phyloP scores from a whole-genome alignment of 2,797 vertebrate genomes.

The Pangasius krempfi region DNA sequence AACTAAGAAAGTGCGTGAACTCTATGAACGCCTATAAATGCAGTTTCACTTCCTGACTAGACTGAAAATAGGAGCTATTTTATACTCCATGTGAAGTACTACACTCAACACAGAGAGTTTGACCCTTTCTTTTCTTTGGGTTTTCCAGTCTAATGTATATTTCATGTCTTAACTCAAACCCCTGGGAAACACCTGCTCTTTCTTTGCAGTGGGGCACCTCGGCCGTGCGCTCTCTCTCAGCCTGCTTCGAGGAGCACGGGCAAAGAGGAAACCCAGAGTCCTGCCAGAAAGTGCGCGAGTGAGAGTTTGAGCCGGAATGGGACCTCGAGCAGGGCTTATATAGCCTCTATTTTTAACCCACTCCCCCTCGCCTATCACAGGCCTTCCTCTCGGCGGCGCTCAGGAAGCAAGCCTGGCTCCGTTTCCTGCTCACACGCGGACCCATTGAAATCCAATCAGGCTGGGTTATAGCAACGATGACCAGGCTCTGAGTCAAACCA shows the following conservation, averaged over 20 bases:
- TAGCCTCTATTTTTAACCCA: constrained; percentile 94
- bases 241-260: constrained; percentile 43
- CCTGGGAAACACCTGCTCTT: constrained; percentile 74
- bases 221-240: constrained; percentile 8
- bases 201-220: constrained; percentile 62
- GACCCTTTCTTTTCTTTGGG: constrained; percentile 7
- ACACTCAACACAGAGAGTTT: constrained; percentile 15
- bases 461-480: constrained; percentile 74
- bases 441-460: constrained; percentile 76
- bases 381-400: constrained; percentile 86
- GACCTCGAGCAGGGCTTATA: constrained; percentile 80
- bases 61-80: constrained; percentile 27
- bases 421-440: constrained; percentile 82
- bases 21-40: constrained; percentile 16
- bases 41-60: constrained; percentile 16
- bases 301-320: constrained; percentile 73
- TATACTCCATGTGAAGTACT: constrained; percentile 25
- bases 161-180: constrained; percentile 68
- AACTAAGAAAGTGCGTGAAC: constrained; percentile 13
- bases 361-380: constrained; percentile 87
- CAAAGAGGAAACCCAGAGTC: constrained; percentile 53
- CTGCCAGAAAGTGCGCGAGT: constrained; percentile 52
- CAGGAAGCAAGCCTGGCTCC: constrained; percentile 89
- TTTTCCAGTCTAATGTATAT: constrained; percentile 49
- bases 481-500: constrained; percentile 55